A percentile compares a stretch with the other conserved stretches of the same genome.
These are phyloP conservation scores for Crocallis elinguaria DNA, from an alignment of 2,888 invertebrate genomes.

Conservation along the genomic window DNA sequence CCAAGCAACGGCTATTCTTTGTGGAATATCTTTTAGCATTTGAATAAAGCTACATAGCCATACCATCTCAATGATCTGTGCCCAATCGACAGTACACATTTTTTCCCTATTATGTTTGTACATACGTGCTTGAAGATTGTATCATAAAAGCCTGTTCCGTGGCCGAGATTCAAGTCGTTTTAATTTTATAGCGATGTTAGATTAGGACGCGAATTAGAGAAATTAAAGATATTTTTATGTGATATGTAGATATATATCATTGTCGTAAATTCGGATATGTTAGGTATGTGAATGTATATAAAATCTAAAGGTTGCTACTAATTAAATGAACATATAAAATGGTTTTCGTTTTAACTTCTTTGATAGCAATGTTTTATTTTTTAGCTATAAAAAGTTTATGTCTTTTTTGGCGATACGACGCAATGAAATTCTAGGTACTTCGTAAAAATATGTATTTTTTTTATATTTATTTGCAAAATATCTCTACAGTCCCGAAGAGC, in stretches of 20 bases:
- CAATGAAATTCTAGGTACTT: too few species aligned
- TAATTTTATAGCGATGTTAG: constrained; percentile 53
- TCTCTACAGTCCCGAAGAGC: too few species aligned
- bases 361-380: not conserved
- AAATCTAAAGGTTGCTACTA: constrained; percentile 18
- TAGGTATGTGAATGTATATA: constrained; percentile 34
- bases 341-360: not conserved
- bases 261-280: constrained; percentile 35
- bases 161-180: constrained; percentile 39
- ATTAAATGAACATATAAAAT: constrained; percentile 22
- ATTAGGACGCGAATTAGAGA: constrained; percentile 51
- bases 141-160: constrained; percentile 28
- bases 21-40: not conserved
- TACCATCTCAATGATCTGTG: not conserved
- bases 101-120: constrained; percentile 30
- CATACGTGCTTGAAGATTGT: constrained; percentile 26
- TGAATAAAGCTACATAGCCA: not conserved
- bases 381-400: too few species aligned
- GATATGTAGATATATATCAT: constrained; percentile 41
- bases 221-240: constrained; percentile 46
- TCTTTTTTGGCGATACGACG: too few species aligned
- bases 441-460: too few species aligned
- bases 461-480: too few species aligned
- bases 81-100: constrained; percentile 16
- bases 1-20: not conserved